Base-by-base conservation (phyloP, 2,888 invertebrate genomes). In the Drosophila neonasuta region DNA sequence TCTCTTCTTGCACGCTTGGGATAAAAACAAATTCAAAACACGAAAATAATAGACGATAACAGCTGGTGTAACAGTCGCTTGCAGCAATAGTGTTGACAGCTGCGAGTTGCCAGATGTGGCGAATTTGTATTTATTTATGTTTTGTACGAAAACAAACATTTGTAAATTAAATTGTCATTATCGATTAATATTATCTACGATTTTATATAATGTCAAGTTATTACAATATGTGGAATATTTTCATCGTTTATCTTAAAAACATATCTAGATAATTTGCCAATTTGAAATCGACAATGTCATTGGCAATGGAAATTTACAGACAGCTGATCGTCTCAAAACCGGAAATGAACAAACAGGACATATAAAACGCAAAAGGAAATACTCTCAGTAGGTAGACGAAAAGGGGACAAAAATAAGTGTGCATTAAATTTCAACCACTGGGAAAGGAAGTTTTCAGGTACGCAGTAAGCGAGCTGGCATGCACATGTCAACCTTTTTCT, bases 51-150 rank as follows among this genome's bases (percentile, higher is more conserved):
- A n/a, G n/a, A 44, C 24, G 67, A 68, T 56, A 79, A 77, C 82
- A 79, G 77, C 74, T 79, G 82, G 51, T 44, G 24, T 20, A 56
- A 74, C 75, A 80, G 68, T 62, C 39, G 48, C 42, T 11, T 34
- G 13, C 45, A n/a, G 9, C 6, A 46, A 67, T 15, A 63, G 44
- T 64, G 50, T 46, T 46, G 20, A 45, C 44, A 51, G 54, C 44
- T 11, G 5, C 9, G 30, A 42, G 42, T 10, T 54, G 42, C 30
- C 54, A 54, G 42, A 45, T 41, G 10, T 52, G 5, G 7, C 15
- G 11, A 30, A 8, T 17, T 41, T 29, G 0, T 3, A 15, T 20
- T 20, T 20, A 20, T 20, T 20, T 9, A 24, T 24, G 24, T 24
- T 24, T 24, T 24, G 24, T 24, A 24, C 24, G 24, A 5, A 24